phyloP scores from a whole-genome alignment of 2,888 invertebrate genomes.

The Epinotia ramella region DNA sequence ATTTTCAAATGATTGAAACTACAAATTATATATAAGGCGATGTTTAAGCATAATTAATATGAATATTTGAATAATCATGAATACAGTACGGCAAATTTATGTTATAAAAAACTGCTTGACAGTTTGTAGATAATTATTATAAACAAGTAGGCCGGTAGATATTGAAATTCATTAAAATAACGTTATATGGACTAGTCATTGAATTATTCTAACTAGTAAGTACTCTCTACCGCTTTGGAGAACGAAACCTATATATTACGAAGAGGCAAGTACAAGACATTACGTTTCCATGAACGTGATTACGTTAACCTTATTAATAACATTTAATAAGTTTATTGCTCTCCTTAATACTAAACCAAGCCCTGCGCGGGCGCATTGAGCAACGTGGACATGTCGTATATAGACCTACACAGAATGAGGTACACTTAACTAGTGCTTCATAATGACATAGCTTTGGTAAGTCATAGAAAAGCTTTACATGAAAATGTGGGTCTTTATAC shows the following conservation, averaged over 20 bases:
- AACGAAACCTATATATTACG: conserved; percentile 69
- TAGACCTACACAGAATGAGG: conserved; percentile 39
- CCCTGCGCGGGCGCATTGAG: conserved; percentile 79
- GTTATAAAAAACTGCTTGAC: not conserved
- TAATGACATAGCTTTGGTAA: conserved; percentile 27
- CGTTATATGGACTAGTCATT: conserved; percentile 84
- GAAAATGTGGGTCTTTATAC: conserved; percentile 2
- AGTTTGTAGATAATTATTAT: not conserved
- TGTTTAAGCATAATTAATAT: not conserved
- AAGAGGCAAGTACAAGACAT: conserved; percentile 58
- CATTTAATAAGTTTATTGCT: conserved; percentile 67
- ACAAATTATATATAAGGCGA: not conserved
- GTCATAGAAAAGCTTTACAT: conserved; percentile 18
- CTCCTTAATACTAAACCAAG: conserved; percentile 76
- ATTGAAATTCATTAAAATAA: conserved; percentile 79
- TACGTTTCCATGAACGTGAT: conserved; percentile 64
- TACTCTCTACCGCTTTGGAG: conserved; percentile 84
- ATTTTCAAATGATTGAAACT: not conserved
- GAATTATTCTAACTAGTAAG: conserved; percentile 84
- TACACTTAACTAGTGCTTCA: conserved; percentile 36
- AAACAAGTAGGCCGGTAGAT: conserved; percentile 66
- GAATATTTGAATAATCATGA: not conserved
- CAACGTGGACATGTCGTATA: conserved; percentile 79
- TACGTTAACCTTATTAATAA: conserved; percentile 68
- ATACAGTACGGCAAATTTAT: not conserved